Percentiles rank a stretch among this genome's conserved stretches.
Evolutionary conservation across 1,140 invertebrate species (phyloP).

Genomic region (Apis laboriosa): DNA sequence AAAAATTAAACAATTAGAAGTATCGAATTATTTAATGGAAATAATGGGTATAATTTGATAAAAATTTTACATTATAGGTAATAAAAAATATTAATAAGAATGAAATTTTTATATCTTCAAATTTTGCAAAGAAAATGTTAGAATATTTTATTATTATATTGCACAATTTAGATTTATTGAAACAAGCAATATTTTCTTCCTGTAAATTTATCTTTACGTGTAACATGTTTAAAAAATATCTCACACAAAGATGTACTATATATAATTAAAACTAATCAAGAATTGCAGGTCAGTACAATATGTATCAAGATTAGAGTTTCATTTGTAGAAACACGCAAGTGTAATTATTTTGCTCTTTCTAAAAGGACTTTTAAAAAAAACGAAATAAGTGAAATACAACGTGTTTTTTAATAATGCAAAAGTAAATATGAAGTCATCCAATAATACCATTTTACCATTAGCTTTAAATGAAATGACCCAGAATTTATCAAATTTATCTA

Average conservation of each 20-base stretch:
- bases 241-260: not conserved
- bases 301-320: not conserved
- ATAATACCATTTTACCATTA: too few species aligned
- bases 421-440: too few species aligned
- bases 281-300: not conserved
- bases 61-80: not conserved
- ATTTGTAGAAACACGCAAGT: conserved; percentile 4
- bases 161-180: not conserved
- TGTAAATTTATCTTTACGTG: not conserved
- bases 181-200: not conserved
- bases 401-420: too few species aligned
- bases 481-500: too few species aligned
- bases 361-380: not conserved
- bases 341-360: not conserved
- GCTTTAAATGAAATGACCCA: too few species aligned
- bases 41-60: not conserved
- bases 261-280: not conserved
- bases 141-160: not conserved
- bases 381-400: not conserved
- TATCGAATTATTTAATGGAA: too few species aligned
- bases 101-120: not conserved
- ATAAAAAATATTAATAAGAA: not conserved
- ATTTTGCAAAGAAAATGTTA: not conserved
- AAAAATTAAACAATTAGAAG: too few species aligned
- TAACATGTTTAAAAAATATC: not conserved